These are phyloP conservation scores for Agriopis leucophaearia DNA, from an alignment of 2,888 invertebrate genomes.

Conservation along the genomic window DNA sequence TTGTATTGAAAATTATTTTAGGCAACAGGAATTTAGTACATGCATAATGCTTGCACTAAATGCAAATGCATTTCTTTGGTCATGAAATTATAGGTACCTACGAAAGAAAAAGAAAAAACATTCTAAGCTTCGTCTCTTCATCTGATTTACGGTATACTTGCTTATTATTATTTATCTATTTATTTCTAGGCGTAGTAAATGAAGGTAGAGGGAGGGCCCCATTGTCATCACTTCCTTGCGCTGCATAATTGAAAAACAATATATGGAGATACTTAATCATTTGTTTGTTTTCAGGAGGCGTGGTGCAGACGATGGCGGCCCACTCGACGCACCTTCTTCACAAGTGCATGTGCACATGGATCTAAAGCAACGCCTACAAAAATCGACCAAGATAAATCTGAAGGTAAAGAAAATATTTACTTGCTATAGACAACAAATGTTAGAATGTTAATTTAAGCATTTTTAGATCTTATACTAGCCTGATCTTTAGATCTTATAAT, in stretches of 20 bases:
- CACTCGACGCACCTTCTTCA: conserved; percentile 76
- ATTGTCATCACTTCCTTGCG: neutral
- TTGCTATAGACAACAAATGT: too few relatives aligned
- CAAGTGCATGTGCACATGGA: conserved; percentile 76
- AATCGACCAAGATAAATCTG: conserved; percentile 76
- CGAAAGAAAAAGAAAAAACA: too few relatives aligned
- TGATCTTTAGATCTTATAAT: too few relatives aligned
- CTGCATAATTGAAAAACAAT: conserved; percentile 35
- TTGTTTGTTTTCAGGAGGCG: conserved; percentile 83
- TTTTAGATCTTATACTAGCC: neutral
- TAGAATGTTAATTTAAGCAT: neutral
- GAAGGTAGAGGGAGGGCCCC: too few relatives aligned
- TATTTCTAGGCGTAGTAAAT: neutral
- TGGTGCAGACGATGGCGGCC: conserved; percentile 88
- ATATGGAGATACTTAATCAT: too few relatives aligned
- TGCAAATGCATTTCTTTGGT: too few relatives aligned
- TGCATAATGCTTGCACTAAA: too few relatives aligned
- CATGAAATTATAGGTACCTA: too few relatives aligned
- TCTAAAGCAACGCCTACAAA: conserved; percentile 74
- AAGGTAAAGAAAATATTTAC: conserved; percentile 68
- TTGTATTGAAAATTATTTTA: too few relatives aligned
- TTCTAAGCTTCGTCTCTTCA: too few relatives aligned
- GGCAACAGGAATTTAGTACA: too few relatives aligned
- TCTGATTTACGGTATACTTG: neutral
- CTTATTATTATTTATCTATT: neutral